phyloP scores from a whole-genome alignment of 2,888 invertebrate species.

The Julus scandinavius region DNA sequence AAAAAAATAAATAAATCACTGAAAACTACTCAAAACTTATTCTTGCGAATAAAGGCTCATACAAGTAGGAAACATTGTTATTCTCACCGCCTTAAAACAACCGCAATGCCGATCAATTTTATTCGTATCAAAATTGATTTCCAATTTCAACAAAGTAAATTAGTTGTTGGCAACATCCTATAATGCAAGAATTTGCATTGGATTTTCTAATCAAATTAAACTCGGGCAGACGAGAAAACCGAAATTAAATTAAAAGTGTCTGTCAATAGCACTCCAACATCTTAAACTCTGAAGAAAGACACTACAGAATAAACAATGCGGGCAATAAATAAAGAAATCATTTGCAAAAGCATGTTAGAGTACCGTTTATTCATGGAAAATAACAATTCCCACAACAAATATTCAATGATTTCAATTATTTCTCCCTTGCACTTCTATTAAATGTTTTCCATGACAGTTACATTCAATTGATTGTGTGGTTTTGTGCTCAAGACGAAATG shows the following conservation, averaged over 20 bases:
- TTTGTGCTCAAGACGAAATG: conserved; percentile 7
- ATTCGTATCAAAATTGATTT: neutral
- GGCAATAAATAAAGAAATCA: conserved; percentile 17
- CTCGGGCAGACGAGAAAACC: neutral
- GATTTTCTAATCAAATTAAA: neutral
- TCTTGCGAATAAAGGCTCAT: too few species aligned
- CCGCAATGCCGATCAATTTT: neutral
- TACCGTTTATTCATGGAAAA: neutral
- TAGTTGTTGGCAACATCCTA: neutral
- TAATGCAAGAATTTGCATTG: neutral
- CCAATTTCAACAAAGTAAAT: neutral
- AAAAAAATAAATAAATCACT: too few species aligned
- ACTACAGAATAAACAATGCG: neutral
- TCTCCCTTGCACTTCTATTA: neutral
- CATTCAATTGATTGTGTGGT: neutral
- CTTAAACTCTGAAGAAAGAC: neutral
- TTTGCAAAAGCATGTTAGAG: neutral
- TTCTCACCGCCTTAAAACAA: too few species aligned
- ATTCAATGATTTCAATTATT: conserved; percentile 2
- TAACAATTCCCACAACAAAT: neutral
- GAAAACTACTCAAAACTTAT: too few species aligned
- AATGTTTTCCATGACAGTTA: neutral
- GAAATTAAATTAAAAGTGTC: neutral
- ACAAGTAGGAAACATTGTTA: too few species aligned
- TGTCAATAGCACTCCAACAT: neutral